These are phyloP conservation scores for Odocoileus virginianus DNA, from an alignment of 2,113 vertebrate species.

Conservation along the genomic window DNA sequence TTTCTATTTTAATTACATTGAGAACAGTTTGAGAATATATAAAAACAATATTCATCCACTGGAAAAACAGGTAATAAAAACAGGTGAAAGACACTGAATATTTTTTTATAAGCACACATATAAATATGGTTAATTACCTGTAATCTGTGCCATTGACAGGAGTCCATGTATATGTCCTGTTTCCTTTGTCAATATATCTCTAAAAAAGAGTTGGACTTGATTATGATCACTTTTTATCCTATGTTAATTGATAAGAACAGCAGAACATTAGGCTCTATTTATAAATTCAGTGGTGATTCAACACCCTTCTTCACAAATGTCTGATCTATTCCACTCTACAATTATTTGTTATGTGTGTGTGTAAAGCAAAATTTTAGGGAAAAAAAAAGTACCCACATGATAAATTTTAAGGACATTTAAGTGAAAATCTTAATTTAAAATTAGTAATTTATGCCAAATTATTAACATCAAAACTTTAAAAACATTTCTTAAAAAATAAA, in stretches of 20 bases:
- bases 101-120: not conserved
- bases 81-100: not conserved
- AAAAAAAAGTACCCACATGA: not conserved
- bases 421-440: not conserved
- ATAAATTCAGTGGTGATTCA: not conserved
- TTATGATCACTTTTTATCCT: not conserved
- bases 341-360: not conserved
- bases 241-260: not conserved
- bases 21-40: not conserved
- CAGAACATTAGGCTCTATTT: not conserved
- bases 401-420: not conserved
- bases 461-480: not conserved
- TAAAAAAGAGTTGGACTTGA: conserved; percentile 72
- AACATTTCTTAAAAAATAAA: not conserved
- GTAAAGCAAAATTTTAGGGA: not conserved
- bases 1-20: not conserved
- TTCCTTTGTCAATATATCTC: conserved; percentile 96
- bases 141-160: conserved; percentile 98
- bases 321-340: not conserved
- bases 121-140: conserved; percentile 83
- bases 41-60: not conserved
- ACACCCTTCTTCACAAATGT: not conserved
- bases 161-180: conserved; percentile 95
- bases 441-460: not conserved
- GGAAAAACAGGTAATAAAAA: not conserved